phyloP scores from a whole-genome alignment of 1,140 invertebrate species.

The Micrasema minimum region DNA sequence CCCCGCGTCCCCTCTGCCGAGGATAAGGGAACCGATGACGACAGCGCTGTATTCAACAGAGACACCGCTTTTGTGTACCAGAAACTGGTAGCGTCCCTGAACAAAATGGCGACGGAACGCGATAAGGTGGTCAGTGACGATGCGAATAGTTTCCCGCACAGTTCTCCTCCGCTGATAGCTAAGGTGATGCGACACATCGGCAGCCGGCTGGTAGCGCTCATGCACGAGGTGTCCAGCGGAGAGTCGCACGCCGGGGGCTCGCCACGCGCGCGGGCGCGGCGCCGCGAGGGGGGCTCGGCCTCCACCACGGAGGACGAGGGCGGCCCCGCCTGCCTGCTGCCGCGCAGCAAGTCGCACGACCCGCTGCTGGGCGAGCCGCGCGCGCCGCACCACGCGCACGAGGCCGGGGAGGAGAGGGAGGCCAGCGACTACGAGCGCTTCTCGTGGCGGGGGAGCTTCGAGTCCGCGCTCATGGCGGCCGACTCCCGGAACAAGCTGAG shows the following conservation, averaged over 20 bases:
- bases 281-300: conserved; percentile 71
- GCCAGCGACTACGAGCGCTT: conserved; percentile 90
- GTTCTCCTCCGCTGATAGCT: conserved; percentile 86
- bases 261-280: conserved; percentile 65
- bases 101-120: conserved; percentile 72
- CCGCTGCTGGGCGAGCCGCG: conserved; percentile 70
- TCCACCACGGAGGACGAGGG: conserved; percentile 82
- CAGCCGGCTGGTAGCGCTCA: conserved; percentile 86
- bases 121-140: conserved; percentile 58
- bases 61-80: conserved; percentile 87
- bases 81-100: conserved; percentile 82
- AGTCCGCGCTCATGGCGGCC: conserved; percentile 83
- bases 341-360: conserved; percentile 82
- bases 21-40: conserved; percentile 72
- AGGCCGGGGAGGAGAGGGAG: conserved; percentile 74
- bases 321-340: conserved; percentile 61
- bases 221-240: conserved; percentile 90
- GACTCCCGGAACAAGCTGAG: conserved; percentile 83
- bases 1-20: conserved; percentile 57
- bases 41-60: conserved; percentile 69
- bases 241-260: conserved; percentile 66
- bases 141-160: conserved; percentile 67
- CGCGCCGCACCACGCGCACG: conserved; percentile 61
- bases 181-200: conserved; percentile 95
- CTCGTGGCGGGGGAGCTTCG: conserved; percentile 90